Percentiles rank a stretch among this genome's conserved stretches.
Evolutionary conservation across 2,113 vertebrate species (phyloP).

Genomic region (Hepsetus odoe): DNA sequence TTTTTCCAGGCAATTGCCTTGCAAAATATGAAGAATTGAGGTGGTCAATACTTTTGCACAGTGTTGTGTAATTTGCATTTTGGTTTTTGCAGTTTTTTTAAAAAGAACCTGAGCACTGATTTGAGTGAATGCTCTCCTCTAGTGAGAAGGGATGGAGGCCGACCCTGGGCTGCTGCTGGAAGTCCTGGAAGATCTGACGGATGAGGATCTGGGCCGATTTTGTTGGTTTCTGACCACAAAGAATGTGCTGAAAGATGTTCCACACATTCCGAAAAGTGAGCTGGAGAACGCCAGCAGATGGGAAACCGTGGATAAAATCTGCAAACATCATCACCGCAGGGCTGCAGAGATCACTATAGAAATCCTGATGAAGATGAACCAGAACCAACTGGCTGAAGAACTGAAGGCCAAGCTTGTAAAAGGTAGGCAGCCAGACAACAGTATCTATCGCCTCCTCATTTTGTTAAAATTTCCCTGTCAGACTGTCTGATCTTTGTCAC

Average conservation of each 20-base stretch:
- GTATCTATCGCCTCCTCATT: too few relatives aligned
- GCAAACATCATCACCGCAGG: background rate
- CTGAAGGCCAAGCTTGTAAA: background rate
- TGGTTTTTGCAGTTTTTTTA: too few relatives aligned
- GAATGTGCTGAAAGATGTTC: background rate
- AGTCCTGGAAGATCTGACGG: background rate
- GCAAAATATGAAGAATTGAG: too few relatives aligned
- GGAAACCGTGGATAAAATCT: conserved; percentile 15
- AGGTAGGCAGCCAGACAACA: background rate
- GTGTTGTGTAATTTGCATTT: too few relatives aligned
- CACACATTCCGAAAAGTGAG: background rate
- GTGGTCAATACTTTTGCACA: too few relatives aligned
- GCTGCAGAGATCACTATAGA: conserved; percentile 25
- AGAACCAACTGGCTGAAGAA: conserved; percentile 17
- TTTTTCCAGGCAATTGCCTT: too few relatives aligned
- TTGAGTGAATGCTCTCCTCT: too few relatives aligned
- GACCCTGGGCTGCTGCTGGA: background rate
- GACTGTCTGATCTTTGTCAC: too few relatives aligned
- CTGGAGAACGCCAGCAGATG: background rate
- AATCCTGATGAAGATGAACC: conserved; percentile 21
- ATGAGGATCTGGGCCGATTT: background rate
- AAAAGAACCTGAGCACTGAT: too few relatives aligned
- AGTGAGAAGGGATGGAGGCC: background rate
- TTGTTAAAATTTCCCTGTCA: too few relatives aligned
- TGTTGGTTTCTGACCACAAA: background rate